A percentile compares a stretch with the other conserved stretches of the same genome.
phyloP scores from a whole-genome alignment of 2,797 vertebrate genomes.

The Xenopus petersii region DNA sequence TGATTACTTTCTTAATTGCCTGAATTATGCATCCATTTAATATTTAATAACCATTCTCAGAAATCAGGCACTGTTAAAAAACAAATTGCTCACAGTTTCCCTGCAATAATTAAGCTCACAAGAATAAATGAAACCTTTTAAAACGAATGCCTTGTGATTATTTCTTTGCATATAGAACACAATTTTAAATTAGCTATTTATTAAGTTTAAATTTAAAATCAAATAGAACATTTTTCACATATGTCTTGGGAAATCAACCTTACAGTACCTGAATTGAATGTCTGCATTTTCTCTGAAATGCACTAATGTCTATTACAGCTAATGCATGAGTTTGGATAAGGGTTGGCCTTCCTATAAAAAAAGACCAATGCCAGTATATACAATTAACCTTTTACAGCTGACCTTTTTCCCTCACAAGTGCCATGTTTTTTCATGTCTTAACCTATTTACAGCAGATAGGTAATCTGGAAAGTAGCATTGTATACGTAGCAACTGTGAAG shows the following conservation, averaged over 20 bases:
- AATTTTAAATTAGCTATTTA: slow-evolving; percentile 99
- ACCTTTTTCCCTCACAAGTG: too few relatives aligned
- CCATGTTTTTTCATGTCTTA: too few relatives aligned
- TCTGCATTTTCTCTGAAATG: slow-evolving; percentile 69
- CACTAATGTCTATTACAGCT: slow-evolving; percentile 63
- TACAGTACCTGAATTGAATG: slow-evolving; percentile 74
- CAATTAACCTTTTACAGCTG: too few relatives aligned
- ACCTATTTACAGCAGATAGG: too few relatives aligned
- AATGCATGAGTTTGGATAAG: slow-evolving; percentile 15
- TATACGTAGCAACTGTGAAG: too few relatives aligned
- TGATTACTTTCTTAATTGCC: slow-evolving; percentile 99
- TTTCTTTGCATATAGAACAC: slow-evolving; percentile 89
- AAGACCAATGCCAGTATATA: too few relatives aligned
- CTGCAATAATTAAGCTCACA: slow-evolving; percentile 98
- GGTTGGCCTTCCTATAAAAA: too few relatives aligned
- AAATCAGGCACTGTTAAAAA: slow-evolving; percentile 99
- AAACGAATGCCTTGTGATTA: slow-evolving; percentile 96
- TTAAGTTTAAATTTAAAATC: slow-evolving; percentile 95
- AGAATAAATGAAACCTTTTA: slow-evolving; percentile 98
- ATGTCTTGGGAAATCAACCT: slow-evolving; percentile 94
- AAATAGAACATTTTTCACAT: slow-evolving; percentile 85
- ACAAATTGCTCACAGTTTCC: slow-evolving; percentile 98
- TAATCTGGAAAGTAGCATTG: too few relatives aligned
- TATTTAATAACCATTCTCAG: slow-evolving; percentile 99
- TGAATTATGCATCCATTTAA: slow-evolving; percentile 99